Evolutionary conservation across 2,888 invertebrate species (phyloP), one percentile per base, ranked within the genome.

Genomic region (Bruchidius siliquastri): DNA sequence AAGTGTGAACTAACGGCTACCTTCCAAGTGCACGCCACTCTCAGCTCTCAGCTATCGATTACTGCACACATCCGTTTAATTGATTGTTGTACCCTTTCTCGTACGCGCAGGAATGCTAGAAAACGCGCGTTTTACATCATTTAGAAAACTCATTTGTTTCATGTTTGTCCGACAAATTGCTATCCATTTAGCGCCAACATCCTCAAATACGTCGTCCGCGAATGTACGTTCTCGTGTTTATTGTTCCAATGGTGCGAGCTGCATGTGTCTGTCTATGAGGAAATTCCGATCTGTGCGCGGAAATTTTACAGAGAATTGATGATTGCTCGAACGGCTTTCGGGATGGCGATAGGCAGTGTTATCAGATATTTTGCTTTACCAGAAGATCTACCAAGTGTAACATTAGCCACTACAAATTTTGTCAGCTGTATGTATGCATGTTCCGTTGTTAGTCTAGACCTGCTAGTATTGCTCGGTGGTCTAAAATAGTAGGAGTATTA

Each of bases 131-230:
- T 82, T 80, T 80, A 77, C 79, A 79, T 82, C 80, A 77, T 81
- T 81, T 81, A 81, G 80, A 80, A 81, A 79, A 82, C 80, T 79
- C 82, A 83, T 82, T 82, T 81, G 81, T 82, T 80, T 79, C 80
- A 78, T 81, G 81, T 80, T 82, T 80, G 82, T 79, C 79, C 77
- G 79, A 80, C 80, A 82, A 82, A 83, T 83, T 82, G 80, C 81
- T 82, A 80, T 75, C 75, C 77, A 79, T 77, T 76, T 77, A 76
- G 78, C 77, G 76, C 49, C 49, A 76, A 77, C 22, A 79, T 79
- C 77, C 77, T 76, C 71, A 26, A 71, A 71, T 30, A 71, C 30
- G 71, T 20, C 30, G 30, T 30, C 13, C n/a, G 18, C 49, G 49
- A 18, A 4, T 49, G 49, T 30, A 30, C 30, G 3, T 8, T 30